Base-by-base conservation (phyloP, 2,888 invertebrate genomes). In the Ectobius pallidus region DNA sequence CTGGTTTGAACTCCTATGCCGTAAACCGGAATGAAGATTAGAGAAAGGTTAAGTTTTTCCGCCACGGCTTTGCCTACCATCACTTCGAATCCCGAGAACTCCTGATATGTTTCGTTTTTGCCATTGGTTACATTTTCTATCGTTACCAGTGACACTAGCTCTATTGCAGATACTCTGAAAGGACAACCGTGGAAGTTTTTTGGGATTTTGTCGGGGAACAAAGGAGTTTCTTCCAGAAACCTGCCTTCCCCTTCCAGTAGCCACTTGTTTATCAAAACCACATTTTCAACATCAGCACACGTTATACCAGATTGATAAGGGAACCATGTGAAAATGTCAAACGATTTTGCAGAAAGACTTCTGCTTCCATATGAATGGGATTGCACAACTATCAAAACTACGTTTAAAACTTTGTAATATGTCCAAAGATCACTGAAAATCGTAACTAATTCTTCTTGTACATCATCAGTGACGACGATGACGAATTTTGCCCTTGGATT, bases 161-260 rank as follows among this genome's bases (percentile, higher is more conserved):
- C 46, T 3, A 68, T 46, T 30, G 67, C 30, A 6, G 67, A 68
- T 14, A 18, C 49, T 30, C 22, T 68, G n/a, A 68, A 11, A 27
- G 46, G 22, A 18, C 67, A 68, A n/a, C 46, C 46, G 18, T 68
- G 27, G 22, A 68, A 46, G 1, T 20, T 30, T 14, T 14, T 25
- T 2, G 46, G 67, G 30, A 46, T 46, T 68, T 49, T 68, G 9
- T 44, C 2, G 1, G 46, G 67, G 25, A 68, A 68, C 7, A 46
- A 30, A 18, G 30, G n/a, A 3, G 27, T n/a, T 16, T 58, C 30
- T 58, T 1, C 27, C 27, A 30, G 30, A 16, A 58, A 58, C 2
- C n/a, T 9, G 1, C 58, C 58, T 32, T n/a, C 32, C 1, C 22
- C 58, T 58, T 58, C 58, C 3, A 30, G 16, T 30, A 30, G 2